Conservation (phyloP, 2,888 invertebrate species). For the Bursaphelenchus okinawaensis region DNA sequence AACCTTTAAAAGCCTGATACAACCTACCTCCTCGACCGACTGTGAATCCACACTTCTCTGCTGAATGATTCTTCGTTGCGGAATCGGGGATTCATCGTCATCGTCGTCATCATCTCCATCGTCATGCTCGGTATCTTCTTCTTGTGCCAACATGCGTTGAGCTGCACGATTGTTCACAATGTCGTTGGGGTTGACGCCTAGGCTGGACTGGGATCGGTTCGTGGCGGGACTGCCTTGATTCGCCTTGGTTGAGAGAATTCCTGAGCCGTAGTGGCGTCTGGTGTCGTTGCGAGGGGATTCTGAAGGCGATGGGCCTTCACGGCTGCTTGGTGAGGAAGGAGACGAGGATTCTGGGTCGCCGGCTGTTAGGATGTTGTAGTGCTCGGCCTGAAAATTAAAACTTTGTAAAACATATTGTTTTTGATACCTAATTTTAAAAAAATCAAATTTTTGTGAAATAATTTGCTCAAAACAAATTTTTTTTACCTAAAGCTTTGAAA, state of each 20-base stretch:
- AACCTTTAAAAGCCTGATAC: too few relatives aligned
- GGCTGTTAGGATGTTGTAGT: conserved; percentile 3
- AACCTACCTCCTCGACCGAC: conserved; percentile 83
- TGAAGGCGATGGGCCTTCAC: conserved; percentile 17
- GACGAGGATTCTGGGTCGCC: conserved; percentile 16
- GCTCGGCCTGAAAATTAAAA: not conserved
- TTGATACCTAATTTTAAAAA: not conserved
- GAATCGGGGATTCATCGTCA: conserved; percentile 28
- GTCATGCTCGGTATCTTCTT: conserved; percentile 23
- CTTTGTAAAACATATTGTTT: not conserved
- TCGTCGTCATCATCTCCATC: conserved; percentile 31
- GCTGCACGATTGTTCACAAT: not conserved
- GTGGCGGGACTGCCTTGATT: not conserved
- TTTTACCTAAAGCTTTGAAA: too few relatives aligned
- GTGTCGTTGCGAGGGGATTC: conserved; percentile 18
- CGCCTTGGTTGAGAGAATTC: conserved; percentile 5
- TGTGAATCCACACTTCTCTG: conserved; percentile 70
- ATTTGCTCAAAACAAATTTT: too few relatives aligned
- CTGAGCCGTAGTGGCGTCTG: conserved; percentile 1
- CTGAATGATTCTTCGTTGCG: conserved; percentile 15
- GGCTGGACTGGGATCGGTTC: conserved; percentile 8
- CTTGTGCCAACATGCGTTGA: conserved; percentile 7
- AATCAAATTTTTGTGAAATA: too few relatives aligned
- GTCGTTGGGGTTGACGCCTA: not conserved
- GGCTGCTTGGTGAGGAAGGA: not conserved